Conservation (phyloP, 1,140 invertebrate genomes). For the Acromyrmex charruanus region DNA sequence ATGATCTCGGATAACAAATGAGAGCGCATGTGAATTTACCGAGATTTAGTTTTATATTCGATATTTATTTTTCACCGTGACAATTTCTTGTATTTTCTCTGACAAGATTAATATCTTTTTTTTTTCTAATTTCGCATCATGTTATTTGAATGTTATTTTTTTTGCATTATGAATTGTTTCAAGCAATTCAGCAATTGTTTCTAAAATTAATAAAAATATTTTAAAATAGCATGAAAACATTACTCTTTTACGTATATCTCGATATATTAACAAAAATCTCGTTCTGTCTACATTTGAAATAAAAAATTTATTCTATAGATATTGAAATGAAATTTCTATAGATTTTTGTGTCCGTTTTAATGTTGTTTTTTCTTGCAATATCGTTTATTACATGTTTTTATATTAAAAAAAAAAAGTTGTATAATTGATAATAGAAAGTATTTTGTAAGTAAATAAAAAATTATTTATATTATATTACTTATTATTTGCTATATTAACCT, state of each 20-base stretch:
- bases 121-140: background rate
- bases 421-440: background rate
- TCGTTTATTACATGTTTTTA: background rate
- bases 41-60: slow-evolving; percentile 25
- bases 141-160: background rate
- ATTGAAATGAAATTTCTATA: slow-evolving; percentile 3
- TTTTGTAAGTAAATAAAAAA: background rate
- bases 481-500: background rate
- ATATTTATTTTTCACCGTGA: slow-evolving; percentile 14
- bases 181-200: background rate
- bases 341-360: background rate
- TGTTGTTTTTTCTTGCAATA: background rate
- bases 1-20: slow-evolving; percentile 50
- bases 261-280: background rate
- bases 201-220: background rate
- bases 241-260: background rate
- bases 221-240: background rate
- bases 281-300: background rate
- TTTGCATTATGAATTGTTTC: background rate
- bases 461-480: background rate
- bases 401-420: background rate
- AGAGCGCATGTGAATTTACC: slow-evolving; percentile 41
- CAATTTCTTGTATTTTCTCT: slow-evolving; percentile 38
- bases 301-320: slow-evolving; percentile 1
- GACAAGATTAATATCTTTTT: slow-evolving; percentile 19